These are phyloP conservation scores for Aethina tumida DNA, from an alignment of 1,140 invertebrate species.

Conservation along the genomic window DNA sequence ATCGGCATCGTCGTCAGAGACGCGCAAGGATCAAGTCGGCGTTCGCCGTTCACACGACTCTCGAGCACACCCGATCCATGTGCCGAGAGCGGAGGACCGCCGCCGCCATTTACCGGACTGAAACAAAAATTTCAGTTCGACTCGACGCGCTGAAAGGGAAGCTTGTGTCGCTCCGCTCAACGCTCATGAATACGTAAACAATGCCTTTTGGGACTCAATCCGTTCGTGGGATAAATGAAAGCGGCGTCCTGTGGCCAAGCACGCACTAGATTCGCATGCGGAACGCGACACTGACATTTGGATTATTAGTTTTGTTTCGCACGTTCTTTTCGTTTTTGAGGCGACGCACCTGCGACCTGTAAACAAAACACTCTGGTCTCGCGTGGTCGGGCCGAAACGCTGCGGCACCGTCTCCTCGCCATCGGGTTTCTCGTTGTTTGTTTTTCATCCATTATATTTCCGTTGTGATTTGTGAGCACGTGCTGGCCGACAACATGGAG, in stretches of 20 bases:
- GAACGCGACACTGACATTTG: no score
- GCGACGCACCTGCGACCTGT: background rate
- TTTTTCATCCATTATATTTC: background rate
- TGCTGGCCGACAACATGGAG: background rate
- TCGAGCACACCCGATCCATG: constrained; percentile 9
- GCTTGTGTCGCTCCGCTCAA: constrained; percentile 1
- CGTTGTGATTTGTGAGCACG: background rate
- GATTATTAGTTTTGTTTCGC: no score
- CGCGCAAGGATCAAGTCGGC: constrained; percentile 2
- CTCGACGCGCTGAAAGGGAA: constrained; percentile 1
- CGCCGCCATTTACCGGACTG: constrained; percentile 17
- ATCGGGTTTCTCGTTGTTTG: constrained; percentile 1
- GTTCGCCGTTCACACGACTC: constrained; percentile 1
- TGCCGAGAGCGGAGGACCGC: constrained; percentile 5
- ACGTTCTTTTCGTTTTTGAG: no score
- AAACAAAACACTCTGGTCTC: background rate
- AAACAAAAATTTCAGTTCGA: constrained; percentile 12
- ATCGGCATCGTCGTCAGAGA: no score
- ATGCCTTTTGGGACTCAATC: no score
- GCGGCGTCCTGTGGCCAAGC: no score
- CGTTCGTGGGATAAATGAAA: no score
- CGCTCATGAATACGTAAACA: constrained; percentile 11
- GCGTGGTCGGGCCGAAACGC: background rate
- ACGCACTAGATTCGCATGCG: no score
- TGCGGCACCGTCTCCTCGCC: background rate